Conservation (phyloP, 2,113 vertebrate species). For the Triplophysa siluroides region DNA sequence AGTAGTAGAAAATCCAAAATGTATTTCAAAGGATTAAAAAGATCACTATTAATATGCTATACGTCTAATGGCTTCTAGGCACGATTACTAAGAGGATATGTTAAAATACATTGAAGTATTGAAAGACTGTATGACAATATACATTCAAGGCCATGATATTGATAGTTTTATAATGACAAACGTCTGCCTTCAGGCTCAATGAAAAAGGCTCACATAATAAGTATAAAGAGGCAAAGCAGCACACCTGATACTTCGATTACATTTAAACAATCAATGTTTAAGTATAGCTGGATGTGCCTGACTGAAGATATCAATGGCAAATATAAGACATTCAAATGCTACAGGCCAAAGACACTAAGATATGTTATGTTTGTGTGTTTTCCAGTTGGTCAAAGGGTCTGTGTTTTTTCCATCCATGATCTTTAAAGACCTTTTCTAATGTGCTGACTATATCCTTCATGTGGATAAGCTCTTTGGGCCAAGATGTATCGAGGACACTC, state of each 20-base stretch:
- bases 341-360: background rate
- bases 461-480: slow-evolving; percentile 65
- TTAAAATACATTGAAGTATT: too few relatives aligned
- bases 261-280: background rate
- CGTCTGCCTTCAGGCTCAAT: background rate
- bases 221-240: background rate
- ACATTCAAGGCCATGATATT: background rate
- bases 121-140: too few relatives aligned
- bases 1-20: too few relatives aligned
- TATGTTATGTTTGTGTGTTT: background rate
- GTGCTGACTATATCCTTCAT: slow-evolving; percentile 63
- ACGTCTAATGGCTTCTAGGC: too few relatives aligned
- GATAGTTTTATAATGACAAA: background rate
- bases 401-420: background rate
- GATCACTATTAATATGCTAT: too few relatives aligned
- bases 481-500: slow-evolving; percentile 63
- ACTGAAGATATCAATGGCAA: too few relatives aligned
- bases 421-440: slow-evolving; percentile 42
- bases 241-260: background rate
- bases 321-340: background rate
- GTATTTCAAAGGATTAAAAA: too few relatives aligned
- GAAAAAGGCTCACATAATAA: background rate
- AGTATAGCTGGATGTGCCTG: background rate
- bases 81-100: too few relatives aligned
- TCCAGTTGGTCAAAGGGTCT: background rate